phyloP scores from a whole-genome alignment of 2,113 vertebrate genomes.

The Alectura lathami region DNA sequence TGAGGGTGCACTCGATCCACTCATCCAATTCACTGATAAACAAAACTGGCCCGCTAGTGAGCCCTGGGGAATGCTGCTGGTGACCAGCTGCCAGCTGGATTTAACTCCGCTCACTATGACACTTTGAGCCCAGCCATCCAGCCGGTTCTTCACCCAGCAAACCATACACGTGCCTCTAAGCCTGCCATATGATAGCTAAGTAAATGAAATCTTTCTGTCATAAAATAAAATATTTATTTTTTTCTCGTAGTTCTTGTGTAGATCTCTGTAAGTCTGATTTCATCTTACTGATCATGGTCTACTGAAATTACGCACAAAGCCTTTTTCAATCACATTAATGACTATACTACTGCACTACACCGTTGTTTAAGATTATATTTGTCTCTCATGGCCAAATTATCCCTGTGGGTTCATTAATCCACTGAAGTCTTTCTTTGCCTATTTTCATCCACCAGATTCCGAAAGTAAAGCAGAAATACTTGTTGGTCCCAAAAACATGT shows the following conservation, averaged over 20 bases:
- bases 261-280: not conserved
- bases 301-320: not conserved
- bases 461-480: not conserved
- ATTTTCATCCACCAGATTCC: not conserved
- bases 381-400: not conserved
- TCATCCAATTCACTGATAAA: not conserved
- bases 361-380: not conserved
- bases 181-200: not conserved
- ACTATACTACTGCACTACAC: not conserved
- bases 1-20: too few relatives aligned
- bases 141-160: not conserved
- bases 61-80: not conserved
- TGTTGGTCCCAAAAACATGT: accelerated
- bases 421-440: not conserved
- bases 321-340: not conserved
- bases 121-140: not conserved
- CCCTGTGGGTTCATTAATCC: not conserved
- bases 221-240: not conserved
- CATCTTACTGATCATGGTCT: not conserved
- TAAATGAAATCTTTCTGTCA: not conserved
- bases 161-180: not conserved
- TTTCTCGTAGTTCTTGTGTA: not conserved
- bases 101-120: not conserved
- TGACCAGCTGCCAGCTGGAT: not conserved
- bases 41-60: not conserved